A percentile compares a stretch with the other conserved stretches of the same genome.
Evolutionary conservation across 1,140 invertebrate species (phyloP).

Genomic region (Diuraphis noxia): DNA sequence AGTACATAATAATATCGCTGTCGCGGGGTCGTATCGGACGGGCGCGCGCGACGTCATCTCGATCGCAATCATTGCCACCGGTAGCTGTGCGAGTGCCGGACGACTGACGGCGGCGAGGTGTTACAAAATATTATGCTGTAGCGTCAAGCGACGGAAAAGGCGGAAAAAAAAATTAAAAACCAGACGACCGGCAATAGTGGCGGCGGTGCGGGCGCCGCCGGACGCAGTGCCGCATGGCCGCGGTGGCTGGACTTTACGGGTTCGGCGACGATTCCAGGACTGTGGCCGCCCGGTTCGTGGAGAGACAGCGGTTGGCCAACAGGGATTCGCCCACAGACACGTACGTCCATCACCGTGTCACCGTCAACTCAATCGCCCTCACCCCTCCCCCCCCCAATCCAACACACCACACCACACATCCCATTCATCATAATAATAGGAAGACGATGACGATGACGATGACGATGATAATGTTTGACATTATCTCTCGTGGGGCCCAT

Average conservation of each 20-base stretch:
- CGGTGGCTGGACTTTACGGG: constrained; percentile 62
- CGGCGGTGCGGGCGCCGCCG: constrained; percentile 15
- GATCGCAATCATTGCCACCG: background rate
- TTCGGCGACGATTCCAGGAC: constrained; percentile 61
- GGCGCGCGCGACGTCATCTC: background rate
- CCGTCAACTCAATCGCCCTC: background rate
- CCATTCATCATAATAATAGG: background rate
- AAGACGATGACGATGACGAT: background rate
- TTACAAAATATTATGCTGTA: background rate
- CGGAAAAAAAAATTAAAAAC: background rate
- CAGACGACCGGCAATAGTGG: constrained; percentile 18
- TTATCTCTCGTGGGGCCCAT: background rate
- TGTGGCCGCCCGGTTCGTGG: constrained; percentile 56
- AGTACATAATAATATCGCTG: background rate
- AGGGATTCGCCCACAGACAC: constrained; percentile 56
- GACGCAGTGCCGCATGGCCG: constrained; percentile 59
- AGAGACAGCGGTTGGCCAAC: constrained; percentile 56
- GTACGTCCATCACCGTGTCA: constrained; percentile 54
- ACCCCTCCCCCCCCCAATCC: too few species aligned
- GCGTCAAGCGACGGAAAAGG: background rate
- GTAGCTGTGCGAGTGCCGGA: background rate
- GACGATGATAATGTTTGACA: too few species aligned
- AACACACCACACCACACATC: too few species aligned
- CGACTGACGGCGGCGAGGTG: background rate
- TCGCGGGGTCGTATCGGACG: background rate